phyloP scores from a whole-genome alignment of 1,140 invertebrate genomes.

The Holcopasites calliopsidis region DNA sequence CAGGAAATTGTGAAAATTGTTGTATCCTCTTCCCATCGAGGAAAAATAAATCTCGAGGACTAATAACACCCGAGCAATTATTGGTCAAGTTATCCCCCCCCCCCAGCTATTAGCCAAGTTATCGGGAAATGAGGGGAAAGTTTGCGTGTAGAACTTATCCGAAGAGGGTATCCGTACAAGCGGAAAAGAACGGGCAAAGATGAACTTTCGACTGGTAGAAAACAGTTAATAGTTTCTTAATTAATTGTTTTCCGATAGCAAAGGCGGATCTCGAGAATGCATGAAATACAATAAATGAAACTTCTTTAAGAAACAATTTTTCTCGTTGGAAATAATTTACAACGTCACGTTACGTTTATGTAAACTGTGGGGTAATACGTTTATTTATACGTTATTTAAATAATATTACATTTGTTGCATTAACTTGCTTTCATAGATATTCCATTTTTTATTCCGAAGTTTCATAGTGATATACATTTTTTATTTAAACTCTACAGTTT shows the following conservation, averaged over 20 bases:
- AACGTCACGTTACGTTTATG: no score
- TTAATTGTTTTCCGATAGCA: not conserved
- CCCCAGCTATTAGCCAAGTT: slow-evolving; percentile 26
- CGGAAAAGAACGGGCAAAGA: not conserved
- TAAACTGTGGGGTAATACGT: no score
- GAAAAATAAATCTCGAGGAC: slow-evolving; percentile 17
- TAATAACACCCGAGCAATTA: slow-evolving; percentile 20
- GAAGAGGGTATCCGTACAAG: not conserved
- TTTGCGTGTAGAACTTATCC: slow-evolving; percentile 3
- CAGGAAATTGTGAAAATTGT: not conserved
- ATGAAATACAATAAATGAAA: no score
- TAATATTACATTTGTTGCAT: no score
- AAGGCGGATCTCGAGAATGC: not conserved
- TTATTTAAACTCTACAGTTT: no score
- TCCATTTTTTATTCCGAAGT: no score
- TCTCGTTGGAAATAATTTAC: no score
- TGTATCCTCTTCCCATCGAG: not conserved
- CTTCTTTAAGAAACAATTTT: no score
- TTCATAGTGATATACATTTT: no score
- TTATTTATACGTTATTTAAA: no score
- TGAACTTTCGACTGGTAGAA: not conserved
- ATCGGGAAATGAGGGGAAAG: slow-evolving; percentile 24
- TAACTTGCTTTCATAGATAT: no score
- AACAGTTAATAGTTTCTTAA: slow-evolving; percentile 2
- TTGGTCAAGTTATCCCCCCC: slow-evolving; percentile 6